phyloP scores from a whole-genome alignment of 2,888 invertebrate species.

The Papilio demoleus region DNA sequence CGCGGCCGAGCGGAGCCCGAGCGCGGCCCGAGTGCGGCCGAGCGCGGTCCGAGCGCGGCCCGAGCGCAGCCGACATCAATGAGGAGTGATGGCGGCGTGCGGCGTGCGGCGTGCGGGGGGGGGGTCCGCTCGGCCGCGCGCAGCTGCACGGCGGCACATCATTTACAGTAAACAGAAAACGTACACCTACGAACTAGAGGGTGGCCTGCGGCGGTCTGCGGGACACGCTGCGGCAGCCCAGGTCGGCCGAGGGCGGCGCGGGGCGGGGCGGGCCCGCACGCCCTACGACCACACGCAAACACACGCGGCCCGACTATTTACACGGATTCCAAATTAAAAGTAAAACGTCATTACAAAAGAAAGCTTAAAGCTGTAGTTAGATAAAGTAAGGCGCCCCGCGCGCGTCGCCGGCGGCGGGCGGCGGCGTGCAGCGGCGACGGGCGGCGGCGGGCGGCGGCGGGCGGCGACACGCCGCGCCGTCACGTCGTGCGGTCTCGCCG shows the following conservation, averaged over 20 bases:
- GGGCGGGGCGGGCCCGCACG: too few species aligned
- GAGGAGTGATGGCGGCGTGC: too few species aligned
- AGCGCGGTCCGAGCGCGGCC: slow-evolving; percentile 48
- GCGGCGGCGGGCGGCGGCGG: too few species aligned
- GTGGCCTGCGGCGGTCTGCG: background rate
- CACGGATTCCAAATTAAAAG: slow-evolving; percentile 51
- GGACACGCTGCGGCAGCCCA: too few species aligned
- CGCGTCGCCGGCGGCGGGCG: background rate
- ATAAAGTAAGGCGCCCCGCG: slow-evolving; percentile 41
- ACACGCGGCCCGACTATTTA: slow-evolving; percentile 53
- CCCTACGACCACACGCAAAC: too few species aligned
- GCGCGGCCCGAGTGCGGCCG: slow-evolving; percentile 43
- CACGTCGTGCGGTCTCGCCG: background rate
- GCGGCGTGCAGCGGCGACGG: background rate
- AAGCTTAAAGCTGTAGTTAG: slow-evolving; percentile 57
- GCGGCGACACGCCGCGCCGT: background rate
- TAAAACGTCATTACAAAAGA: slow-evolving; percentile 48
- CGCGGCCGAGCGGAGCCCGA: slow-evolving; percentile 51
- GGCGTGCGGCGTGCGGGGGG: too few species aligned
- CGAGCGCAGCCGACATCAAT: too few species aligned
- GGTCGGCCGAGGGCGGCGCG: too few species aligned
- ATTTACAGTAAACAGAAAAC: too few species aligned
- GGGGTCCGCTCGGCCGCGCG: too few species aligned
- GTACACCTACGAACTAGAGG: too few species aligned
- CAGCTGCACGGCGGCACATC: too few species aligned